phyloP scores from a whole-genome alignment of 37 sponge, comb jelly and placozoan genomes.

The Chondrosia reniformis region DNA sequence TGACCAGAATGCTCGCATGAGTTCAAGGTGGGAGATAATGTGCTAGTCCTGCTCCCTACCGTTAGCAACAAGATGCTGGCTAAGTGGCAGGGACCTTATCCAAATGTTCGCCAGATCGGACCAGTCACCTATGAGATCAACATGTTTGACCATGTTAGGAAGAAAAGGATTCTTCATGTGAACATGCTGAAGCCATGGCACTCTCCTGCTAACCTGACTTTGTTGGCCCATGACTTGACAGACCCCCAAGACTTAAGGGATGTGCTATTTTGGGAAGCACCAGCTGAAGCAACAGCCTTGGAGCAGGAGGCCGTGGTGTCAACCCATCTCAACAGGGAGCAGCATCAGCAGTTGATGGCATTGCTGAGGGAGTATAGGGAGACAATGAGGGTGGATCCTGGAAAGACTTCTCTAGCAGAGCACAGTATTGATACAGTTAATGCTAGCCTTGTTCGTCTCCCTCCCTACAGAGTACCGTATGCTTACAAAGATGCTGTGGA shows the following conservation, averaged over 20 bases:
- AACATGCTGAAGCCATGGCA: conserved; percentile 39
- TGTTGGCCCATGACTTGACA: too few species aligned
- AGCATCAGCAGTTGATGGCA: background rate
- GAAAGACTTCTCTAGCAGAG: conserved; percentile 12
- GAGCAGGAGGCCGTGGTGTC: too few species aligned
- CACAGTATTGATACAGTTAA: conserved; percentile 25
- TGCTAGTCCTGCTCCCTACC: too few species aligned
- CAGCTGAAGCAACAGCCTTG: too few species aligned
- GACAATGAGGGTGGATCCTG: conserved; percentile 14
- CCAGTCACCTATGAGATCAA: conserved; percentile 35
- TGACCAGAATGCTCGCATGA: conserved; percentile 18
- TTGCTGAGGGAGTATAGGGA: conserved; percentile 9
- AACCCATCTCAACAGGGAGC: too few species aligned
- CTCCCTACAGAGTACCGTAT: too few species aligned
- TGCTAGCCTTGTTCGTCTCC: too few species aligned
- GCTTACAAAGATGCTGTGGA: too few species aligned
- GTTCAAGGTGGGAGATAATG: conserved; percentile 19
- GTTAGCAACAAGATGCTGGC: conserved; percentile 33
- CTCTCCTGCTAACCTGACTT: background rate
- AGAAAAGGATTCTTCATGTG: too few species aligned
- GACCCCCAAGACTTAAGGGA: too few species aligned
- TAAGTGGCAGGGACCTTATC: conserved; percentile 39
- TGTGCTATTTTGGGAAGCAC: too few species aligned
- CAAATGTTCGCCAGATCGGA: conserved; percentile 9
- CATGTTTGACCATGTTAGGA: conserved; percentile 26